These are phyloP conservation scores for Pitta sordida DNA, from an alignment of 2,113 vertebrate species.

Conservation along the genomic window DNA sequence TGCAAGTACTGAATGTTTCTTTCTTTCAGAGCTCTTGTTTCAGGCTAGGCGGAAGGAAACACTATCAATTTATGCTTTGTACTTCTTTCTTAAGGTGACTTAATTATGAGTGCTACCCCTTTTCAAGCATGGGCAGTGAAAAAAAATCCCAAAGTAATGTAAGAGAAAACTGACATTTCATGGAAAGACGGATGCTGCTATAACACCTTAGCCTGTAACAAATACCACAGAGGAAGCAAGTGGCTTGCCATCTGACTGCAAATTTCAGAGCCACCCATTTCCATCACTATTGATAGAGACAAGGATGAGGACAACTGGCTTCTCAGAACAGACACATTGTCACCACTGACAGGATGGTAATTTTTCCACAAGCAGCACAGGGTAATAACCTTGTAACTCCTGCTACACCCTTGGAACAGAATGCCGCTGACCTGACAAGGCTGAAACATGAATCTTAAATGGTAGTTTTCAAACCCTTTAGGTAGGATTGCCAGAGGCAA, in stretches of 20 bases:
- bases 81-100: conserved; percentile 28
- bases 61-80: conserved; percentile 30
- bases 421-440: neutral
- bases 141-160: neutral
- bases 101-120: neutral
- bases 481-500: neutral
- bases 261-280: neutral
- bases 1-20: neutral
- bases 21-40: conserved; percentile 18
- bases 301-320: neutral
- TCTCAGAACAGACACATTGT: neutral
- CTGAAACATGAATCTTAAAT: neutral
- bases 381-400: neutral
- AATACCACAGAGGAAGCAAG: neutral
- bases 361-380: neutral
- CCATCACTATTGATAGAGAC: neutral
- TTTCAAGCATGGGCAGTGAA: neutral
- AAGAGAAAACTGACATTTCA: neutral
- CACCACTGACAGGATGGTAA: neutral
- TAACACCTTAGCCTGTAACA: neutral
- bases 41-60: neutral
- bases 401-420: neutral
- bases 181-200: neutral
- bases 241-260: neutral
- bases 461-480: neutral